phyloP scores from a whole-genome alignment of 2,888 invertebrate species.

The Agapostemon virescens region DNA sequence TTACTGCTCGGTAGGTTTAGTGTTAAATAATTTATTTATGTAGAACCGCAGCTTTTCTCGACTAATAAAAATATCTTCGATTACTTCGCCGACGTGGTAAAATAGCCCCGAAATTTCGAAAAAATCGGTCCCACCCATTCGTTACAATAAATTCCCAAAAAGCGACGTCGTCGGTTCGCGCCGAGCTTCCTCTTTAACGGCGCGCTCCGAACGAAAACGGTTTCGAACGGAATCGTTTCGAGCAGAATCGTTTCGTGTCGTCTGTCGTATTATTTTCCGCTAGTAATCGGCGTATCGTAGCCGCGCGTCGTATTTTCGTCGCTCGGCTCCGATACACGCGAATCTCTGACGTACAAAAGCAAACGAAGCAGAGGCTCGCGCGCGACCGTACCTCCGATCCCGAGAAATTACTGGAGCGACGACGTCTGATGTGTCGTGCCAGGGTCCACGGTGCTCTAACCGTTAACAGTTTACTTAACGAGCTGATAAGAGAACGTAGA shows the following conservation, averaged over 20 bases:
- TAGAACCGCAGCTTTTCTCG: too few relatives aligned
- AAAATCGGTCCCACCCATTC: too few relatives aligned
- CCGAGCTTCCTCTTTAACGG: not conserved
- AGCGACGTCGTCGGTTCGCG: too few relatives aligned
- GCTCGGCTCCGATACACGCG: slow-evolving; percentile 47
- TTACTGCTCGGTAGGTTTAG: too few relatives aligned
- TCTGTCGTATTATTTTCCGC: slow-evolving; percentile 12
- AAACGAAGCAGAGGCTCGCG: slow-evolving; percentile 26
- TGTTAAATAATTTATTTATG: too few relatives aligned
- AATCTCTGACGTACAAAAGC: slow-evolving; percentile 55
- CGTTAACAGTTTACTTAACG: slow-evolving; percentile 57
- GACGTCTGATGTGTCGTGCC: slow-evolving; percentile 37
- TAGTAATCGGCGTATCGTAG: slow-evolving; percentile 38
- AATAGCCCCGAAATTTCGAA: too few relatives aligned
- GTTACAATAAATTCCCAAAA: not conserved
- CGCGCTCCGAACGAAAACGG: not conserved
- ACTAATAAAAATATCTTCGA: too few relatives aligned
- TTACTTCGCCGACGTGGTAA: too few relatives aligned
- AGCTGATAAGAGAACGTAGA: slow-evolving; percentile 54
- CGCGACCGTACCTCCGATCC: slow-evolving; percentile 19
- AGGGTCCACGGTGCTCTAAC: slow-evolving; percentile 50
- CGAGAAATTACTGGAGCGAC: slow-evolving; percentile 48
- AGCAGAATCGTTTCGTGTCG: too few relatives aligned
- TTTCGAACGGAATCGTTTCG: too few relatives aligned
- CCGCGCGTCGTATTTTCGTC: slow-evolving; percentile 44